Base-by-base conservation (phyloP, 2,113 vertebrate genomes). In the Plestiodon gilberti region DNA sequence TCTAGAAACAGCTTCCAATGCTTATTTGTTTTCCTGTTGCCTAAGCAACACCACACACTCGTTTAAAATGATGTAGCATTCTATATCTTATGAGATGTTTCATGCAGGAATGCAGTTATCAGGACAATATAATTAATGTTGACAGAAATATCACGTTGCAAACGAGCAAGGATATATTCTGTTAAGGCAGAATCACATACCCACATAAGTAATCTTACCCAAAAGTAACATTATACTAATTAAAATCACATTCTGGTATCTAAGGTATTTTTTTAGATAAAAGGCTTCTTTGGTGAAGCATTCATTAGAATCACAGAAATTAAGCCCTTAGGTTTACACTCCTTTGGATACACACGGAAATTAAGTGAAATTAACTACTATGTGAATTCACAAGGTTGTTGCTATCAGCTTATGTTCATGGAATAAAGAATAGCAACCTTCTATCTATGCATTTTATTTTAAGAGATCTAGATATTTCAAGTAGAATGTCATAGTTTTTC, bases 21-120 rank as follows among this genome's bases (percentile, higher is more conserved):
- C 96, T 97, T 96, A 97, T 98, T 96, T 97, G 95, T 97, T 97
- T 96, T 97, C 87, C 93, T 94, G 98, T 99, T 98, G 94, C 98
- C 98, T 94, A 96, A 97, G 98, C 96, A 99, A 99, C 98, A 95
- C 94, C 93, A 94, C 82, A 92, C 90, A 95, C 90, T 90, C 94
- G 93, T 96, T 97, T 97, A 95, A 94, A 95, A 92, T 95, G 93
- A 95, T 96, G 95, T 95, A 94, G 94, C 93, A 92, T 89, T 95
- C 88, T 89, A 91, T 94, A 93, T 94, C 93, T 94, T 95, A 93
- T 89, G 96, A 92, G 92, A 93, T 89, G 93, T 93, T 96, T 93
- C 93, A 93, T 95, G 91, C 64, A 95, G 91, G 89, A 94, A 70
- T 90, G 84, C 76, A 80, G 91, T 89, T 93, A 93, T 93, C 88